Evolutionary conservation across 2,113 vertebrate genomes (phyloP), one percentile per base, ranked within the genome.

Genomic region (Antigone vipio): DNA sequence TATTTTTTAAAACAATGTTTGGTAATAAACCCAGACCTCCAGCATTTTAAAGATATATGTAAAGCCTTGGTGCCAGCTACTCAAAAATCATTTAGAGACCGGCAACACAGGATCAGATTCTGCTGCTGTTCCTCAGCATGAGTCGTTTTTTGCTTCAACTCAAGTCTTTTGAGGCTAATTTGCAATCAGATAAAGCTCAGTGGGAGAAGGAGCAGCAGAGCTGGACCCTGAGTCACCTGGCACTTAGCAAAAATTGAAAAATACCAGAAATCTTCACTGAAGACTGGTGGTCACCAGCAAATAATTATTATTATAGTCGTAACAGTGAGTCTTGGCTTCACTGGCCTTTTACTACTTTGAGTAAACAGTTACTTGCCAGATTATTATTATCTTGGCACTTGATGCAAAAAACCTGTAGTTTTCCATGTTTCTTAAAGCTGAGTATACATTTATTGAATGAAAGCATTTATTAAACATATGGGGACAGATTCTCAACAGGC

Each of bases 381-480:
- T 96, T 85, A 76, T 96, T 93, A 95, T 88, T 95, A 85, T 88
- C 85, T 91, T 97, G 94, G 95, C 86, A 92, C 84, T 79, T 23
- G 62, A 89, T 76, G 49, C 53, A 91, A 93, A 96, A 83, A 27
- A 5, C 3, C 38, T 53, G 49, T 23, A 94, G 44, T 84, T 95
- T 96, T 94, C 91, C 69, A 81, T 91, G 91, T 93, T 96, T 89
- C 73, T 85, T 89, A 92, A 91, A 92, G 93, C 93, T 92, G 89
- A 94, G 71, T 23, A 19, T 30, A 91, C 89, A 92, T 88, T 88
- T 93, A 88, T 95, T 94, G 91, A 92, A 96, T 88, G 76, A 82
- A 91, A 97, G 62, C 85, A 91, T 96, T 97, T 95, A 97, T 96
- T 91, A 91, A 97, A 85, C 87, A 82, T 76, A 78, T n/a, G 87